Evolutionary conservation across 2,888 invertebrate species (phyloP), one percentile per base, ranked within the genome.

Genomic region (Clusia tigrina): DNA sequence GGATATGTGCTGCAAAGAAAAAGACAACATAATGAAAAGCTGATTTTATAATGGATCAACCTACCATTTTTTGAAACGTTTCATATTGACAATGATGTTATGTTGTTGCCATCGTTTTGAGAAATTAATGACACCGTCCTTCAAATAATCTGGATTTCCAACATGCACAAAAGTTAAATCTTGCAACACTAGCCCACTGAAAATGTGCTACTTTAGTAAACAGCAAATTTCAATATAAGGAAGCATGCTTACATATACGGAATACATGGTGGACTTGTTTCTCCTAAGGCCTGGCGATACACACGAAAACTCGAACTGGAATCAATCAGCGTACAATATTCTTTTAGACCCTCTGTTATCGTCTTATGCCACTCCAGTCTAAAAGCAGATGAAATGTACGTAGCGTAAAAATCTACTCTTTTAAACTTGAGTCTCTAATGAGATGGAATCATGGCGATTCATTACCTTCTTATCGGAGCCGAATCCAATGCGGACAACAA

Each of bases 101-200:
- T 95, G 98, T 84, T 98, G 98, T 83, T 98, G 98, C 97, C 98
- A 98, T 73, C 98, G 87, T 85, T 99, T 99, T 12, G 96, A 95
- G 84, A 98, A 99, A 83, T 97, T 97, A 59, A 97, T 92, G 68
- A 88, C 89, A 63, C 93, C 93, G 75, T 96, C 95, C 10, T 90
- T 89, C 71, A 98, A 85, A 68, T 91, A 87, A 83, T 98, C 96
- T 65, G 90, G 94, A 85, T 98, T 99, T 54, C 98, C 99, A 80
- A 97, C 95, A 85, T 99, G 95, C 54, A 99, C 96, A 84, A 99
- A 99, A 17, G 99, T 99, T 83, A 99, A 87, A 86, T 99, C 99
- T 89, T 99, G 98, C 56, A 99, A 88, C 69, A 99, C 96, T 71
- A 99, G 88, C 66, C 98, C 98, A 79, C 98, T 98, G 86, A 10